Conservation (phyloP, 2,797 vertebrate species). For the Xyrichtys novacula region DNA sequence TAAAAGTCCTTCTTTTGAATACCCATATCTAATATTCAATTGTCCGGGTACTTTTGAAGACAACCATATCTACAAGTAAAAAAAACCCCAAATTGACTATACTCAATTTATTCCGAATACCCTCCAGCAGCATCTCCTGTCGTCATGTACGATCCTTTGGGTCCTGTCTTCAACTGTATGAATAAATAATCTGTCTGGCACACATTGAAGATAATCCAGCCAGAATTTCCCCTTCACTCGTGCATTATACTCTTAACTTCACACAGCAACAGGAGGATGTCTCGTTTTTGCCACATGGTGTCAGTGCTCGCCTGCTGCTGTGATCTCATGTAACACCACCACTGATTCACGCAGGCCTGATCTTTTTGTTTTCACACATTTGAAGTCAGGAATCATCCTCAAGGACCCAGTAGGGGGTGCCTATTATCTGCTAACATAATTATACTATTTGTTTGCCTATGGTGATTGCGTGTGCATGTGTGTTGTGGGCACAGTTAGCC, state of each 20-base stretch:
- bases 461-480: slow-evolving; percentile 41
- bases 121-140: no score
- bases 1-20: background rate
- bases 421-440: slow-evolving; percentile 72
- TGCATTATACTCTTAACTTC: background rate
- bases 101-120: no score
- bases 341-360: slow-evolving; percentile 28
- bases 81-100: no score
- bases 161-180: background rate
- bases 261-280: background rate
- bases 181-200: background rate
- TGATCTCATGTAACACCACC: slow-evolving; percentile 23
- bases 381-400: slow-evolving; percentile 47
- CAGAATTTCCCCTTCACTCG: background rate
- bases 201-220: background rate
- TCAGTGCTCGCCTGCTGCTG: slow-evolving; percentile 53
- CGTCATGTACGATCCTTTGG: background rate
- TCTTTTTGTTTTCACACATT: slow-evolving; percentile 48
- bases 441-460: slow-evolving; percentile 60
- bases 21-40: no score
- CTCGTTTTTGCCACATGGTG: slow-evolving; percentile 55
- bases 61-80: background rate
- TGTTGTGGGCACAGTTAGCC: slow-evolving; percentile 52
- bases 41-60: background rate
- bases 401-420: slow-evolving; percentile 59